These are phyloP conservation scores for Carettochelys insculpta DNA, from an alignment of 2,113 vertebrate genomes.

Conservation along the genomic window DNA sequence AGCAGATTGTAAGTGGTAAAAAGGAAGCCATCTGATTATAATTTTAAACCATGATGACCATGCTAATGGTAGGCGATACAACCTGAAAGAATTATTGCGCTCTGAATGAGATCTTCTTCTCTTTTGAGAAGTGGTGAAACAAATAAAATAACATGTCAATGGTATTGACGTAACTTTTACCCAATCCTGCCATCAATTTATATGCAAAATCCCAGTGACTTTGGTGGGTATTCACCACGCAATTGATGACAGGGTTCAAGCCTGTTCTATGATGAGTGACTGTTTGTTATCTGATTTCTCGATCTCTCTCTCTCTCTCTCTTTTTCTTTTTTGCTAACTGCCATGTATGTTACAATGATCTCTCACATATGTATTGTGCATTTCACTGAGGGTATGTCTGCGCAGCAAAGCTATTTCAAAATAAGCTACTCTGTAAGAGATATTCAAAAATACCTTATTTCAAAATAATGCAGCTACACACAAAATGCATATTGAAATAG, in stretches of 20 bases:
- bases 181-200: background rate
- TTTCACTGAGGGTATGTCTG: too few relatives aligned
- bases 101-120: background rate
- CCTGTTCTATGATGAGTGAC: background rate
- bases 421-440: too few relatives aligned
- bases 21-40: background rate
- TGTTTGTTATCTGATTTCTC: background rate
- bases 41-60: background rate
- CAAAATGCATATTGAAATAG: too few relatives aligned
- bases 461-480: too few relatives aligned
- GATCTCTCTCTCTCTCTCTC: too few relatives aligned
- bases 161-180: background rate
- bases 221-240: background rate
- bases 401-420: too few relatives aligned
- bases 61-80: accelerated
- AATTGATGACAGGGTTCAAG: background rate
- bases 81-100: background rate
- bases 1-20: background rate
- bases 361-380: background rate
- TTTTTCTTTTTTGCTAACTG: background rate
- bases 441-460: too few relatives aligned
- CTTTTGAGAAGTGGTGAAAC: background rate
- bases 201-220: background rate
- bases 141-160: background rate
- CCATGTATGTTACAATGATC: background rate